phyloP scores from a whole-genome alignment of 2,888 invertebrate genomes.

The Scelioninae gen. 1 region DNA sequence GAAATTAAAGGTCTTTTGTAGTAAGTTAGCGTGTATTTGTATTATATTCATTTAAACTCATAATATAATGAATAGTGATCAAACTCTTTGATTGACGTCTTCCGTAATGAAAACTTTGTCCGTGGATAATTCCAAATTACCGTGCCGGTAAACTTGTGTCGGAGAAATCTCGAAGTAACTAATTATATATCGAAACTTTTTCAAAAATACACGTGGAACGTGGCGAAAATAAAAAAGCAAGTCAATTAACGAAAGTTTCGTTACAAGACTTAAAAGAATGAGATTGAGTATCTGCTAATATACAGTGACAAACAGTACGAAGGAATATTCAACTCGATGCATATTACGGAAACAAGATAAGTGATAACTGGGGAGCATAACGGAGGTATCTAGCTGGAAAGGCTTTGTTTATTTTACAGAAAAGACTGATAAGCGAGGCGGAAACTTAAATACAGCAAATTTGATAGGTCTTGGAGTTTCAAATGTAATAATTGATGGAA shows the following conservation, averaged over 20 bases:
- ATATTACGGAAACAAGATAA: slow-evolving; percentile 17
- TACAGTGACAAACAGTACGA: not conserved
- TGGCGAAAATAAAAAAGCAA: not conserved
- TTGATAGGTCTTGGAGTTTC: slow-evolving; percentile 1
- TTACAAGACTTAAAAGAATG: not conserved
- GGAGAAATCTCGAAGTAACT: not conserved
- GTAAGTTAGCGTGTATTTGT: not conserved
- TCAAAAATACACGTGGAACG: not conserved
- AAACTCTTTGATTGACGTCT: not conserved
- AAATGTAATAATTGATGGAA: slow-evolving; percentile 38
- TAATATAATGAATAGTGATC: not conserved
- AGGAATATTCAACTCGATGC: not conserved
- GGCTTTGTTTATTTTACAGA: slow-evolving; percentile 3
- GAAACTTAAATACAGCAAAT: slow-evolving; percentile 18
- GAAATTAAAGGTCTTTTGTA: not conserved
- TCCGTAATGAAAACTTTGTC: not conserved
- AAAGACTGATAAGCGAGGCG: not conserved
- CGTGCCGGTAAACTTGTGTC: not conserved
- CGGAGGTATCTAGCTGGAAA: not conserved
- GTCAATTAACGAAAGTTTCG: not conserved
- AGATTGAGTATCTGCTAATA: not conserved
- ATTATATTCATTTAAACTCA: not conserved
- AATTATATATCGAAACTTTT: not conserved
- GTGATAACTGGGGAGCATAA: not conserved
- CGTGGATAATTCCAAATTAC: not conserved